phyloP scores from a whole-genome alignment of 2,113 vertebrate species.

The Urocynchramus pylzowi region DNA sequence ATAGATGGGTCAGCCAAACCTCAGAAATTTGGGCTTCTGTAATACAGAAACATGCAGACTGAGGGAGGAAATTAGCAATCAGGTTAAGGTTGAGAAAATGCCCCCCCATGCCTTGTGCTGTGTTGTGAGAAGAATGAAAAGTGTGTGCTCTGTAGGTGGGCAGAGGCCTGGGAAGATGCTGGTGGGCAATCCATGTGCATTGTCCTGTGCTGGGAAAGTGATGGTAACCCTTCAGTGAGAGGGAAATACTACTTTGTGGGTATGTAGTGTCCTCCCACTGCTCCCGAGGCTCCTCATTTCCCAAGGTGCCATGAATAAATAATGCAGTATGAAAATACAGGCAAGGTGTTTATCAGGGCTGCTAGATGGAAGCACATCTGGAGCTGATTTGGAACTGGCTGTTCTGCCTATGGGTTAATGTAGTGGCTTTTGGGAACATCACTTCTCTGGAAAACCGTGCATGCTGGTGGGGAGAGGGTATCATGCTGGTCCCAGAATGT shows the following conservation, averaged over 20 bases:
- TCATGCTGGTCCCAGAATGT: not conserved
- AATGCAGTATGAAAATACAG: not conserved
- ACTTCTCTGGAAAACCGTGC: not conserved
- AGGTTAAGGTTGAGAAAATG: not conserved
- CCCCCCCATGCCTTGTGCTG: fast-evolving
- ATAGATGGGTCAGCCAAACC: not conserved
- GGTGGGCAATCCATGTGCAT: not conserved
- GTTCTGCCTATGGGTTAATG: not conserved
- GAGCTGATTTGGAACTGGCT: not conserved
- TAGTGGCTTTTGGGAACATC: not conserved
- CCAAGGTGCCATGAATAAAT: not conserved
- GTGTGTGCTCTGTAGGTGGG: not conserved
- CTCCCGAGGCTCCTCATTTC: not conserved
- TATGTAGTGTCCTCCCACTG: not conserved
- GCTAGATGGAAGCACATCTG: not conserved
- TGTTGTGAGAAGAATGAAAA: not conserved
- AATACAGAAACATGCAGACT: not conserved
- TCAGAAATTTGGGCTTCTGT: not conserved
- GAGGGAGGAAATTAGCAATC: not conserved
- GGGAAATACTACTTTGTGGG: not conserved
- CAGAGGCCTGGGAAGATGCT: not conserved
- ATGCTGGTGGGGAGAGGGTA: not conserved
- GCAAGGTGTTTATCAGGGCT: not conserved
- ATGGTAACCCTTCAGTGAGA: not conserved
- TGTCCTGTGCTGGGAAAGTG: not conserved